These are phyloP conservation scores for Diorhabda elongata DNA, from an alignment of 1,140 invertebrate genomes.

Conservation along the genomic window DNA sequence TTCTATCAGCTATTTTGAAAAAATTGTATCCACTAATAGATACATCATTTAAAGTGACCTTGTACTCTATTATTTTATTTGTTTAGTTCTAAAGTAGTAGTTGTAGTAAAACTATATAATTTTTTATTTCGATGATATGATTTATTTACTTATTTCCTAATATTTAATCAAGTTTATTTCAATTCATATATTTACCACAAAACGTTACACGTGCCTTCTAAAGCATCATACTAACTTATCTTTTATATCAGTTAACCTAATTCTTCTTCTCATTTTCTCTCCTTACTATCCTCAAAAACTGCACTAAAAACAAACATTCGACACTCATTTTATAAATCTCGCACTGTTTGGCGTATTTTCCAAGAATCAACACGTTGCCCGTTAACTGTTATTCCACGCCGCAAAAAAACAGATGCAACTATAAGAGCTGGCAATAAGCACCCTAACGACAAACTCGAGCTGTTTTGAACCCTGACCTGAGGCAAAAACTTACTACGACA, in stretches of 20 bases:
- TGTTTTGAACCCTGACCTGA: slow-evolving; percentile 1
- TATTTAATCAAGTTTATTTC: too few species aligned
- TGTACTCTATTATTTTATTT: too few species aligned
- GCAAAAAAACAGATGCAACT: slow-evolving; percentile 1
- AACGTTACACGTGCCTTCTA: too few species aligned
- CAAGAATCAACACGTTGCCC: background rate
- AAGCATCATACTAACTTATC: background rate
- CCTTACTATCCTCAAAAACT: background rate
- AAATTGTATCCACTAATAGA: too few species aligned
- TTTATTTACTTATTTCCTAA: too few species aligned
- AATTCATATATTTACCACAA: too few species aligned
- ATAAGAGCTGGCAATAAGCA: background rate
- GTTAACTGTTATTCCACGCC: background rate
- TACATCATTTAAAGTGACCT: too few species aligned
- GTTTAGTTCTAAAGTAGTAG: too few species aligned
- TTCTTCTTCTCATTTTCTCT: background rate
- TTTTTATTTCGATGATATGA: too few species aligned
- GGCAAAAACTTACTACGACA: background rate
- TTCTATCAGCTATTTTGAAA: too few species aligned
- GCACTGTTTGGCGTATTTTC: background rate
- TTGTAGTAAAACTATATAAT: too few species aligned
- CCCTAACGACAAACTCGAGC: background rate
- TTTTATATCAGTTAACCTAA: background rate
- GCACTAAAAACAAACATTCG: background rate
- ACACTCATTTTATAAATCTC: background rate